Evolutionary conservation across 2,797 vertebrate species (phyloP).

Genomic region (Amniataba percoides): DNA sequence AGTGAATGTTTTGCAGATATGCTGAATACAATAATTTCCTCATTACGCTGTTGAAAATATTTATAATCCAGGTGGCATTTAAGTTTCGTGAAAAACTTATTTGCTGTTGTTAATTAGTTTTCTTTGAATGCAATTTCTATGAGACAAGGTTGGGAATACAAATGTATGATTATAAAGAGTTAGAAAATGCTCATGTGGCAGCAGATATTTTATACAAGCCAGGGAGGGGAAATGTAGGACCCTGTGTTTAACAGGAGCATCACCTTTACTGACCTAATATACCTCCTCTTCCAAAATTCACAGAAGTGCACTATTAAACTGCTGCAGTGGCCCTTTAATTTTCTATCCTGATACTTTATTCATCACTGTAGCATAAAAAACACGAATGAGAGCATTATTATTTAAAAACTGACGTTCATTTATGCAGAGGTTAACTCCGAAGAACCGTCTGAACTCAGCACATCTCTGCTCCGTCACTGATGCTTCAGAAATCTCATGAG

Average conservation of each 20-base stretch:
- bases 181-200: not conserved
- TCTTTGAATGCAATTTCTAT: not conserved
- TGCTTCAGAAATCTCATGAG: constrained; percentile 53
- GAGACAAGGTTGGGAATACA: not conserved
- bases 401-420: constrained; percentile 53
- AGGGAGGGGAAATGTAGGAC: not conserved
- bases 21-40: not conserved
- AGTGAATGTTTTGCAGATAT: not conserved
- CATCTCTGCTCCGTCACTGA: constrained; percentile 41
- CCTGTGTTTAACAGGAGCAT: not conserved
- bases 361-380: constrained; percentile 41
- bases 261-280: not conserved
- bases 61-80: not conserved
- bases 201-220: not conserved
- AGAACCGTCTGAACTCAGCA: constrained; percentile 56
- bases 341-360: constrained; percentile 54
- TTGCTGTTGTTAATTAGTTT: not conserved
- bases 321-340: constrained; percentile 34
- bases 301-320: not conserved
- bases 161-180: not conserved
- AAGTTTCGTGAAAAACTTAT: not conserved
- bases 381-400: constrained; percentile 40
- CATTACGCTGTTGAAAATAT: not conserved
- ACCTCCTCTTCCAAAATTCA: not conserved
- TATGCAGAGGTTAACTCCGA: constrained; percentile 48